Base-by-base conservation (phyloP, 2,888 invertebrate genomes). In the Oxycera nigricornis region DNA sequence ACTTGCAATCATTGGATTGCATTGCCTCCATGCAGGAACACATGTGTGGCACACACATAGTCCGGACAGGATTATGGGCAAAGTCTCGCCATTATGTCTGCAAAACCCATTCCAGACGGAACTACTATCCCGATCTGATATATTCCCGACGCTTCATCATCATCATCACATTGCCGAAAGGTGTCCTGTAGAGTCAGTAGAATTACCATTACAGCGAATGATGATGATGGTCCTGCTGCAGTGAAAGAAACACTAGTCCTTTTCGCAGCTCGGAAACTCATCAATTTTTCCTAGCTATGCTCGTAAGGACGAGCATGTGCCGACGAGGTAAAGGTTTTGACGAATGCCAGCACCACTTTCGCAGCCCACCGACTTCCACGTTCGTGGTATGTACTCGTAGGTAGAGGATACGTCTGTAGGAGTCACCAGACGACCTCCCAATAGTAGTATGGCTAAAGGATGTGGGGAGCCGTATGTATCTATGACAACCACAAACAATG, bases 401-500 rank as follows among this genome's bases (percentile, higher is more conserved):
- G n/a, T n/a, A n/a, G 14, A 30, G 14, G 28, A 59, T 14, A 24
- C 28, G 17, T 22, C 39, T 41, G 17, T 41, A 39, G 52, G 26
- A 4, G 28, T 17, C n/a, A 52, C 61, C 55, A 30, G 70, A 70
- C 70, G 20, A 20, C 4, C 20, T 31, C 28, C 73, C 55, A 39
- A 67, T 41, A 14, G 50, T 52, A 22, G 24, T 30, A 22, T 11
- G 62, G 24, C 35, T 50, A 11, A 14, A 59, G 39, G 17, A 20
- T 46, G 59, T 22, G 11, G 57, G 17, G 20, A 20, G 62, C 4
- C 22, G 57, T 26, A 72, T 74, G 78, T 79, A 79, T 77, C 79
- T 79, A 79, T 79, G 78, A 78, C 78, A 78, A 78, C 79, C 78
- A 74, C 79, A 79, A 79, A 79, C 79, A 78, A 79, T 79, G 76